phyloP scores from a whole-genome alignment of 2,888 invertebrate species.

The Congeria kusceri region DNA sequence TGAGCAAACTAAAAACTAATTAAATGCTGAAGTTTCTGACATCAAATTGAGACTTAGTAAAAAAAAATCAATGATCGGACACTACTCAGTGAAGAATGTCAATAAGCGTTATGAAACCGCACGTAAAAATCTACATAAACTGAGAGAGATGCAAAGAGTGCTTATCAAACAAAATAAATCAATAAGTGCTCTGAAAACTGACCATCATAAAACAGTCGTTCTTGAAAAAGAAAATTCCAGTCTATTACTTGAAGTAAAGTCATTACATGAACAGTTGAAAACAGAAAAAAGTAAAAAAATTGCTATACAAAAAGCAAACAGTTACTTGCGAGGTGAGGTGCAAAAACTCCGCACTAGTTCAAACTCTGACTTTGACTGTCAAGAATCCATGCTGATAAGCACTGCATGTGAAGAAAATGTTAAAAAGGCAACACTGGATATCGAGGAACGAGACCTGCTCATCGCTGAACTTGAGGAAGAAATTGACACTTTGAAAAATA shows the following conservation, averaged over 20 bases:
- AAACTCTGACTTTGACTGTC: background rate
- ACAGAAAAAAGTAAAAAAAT: slow-evolving; percentile 3
- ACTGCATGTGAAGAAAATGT: background rate
- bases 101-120: slow-evolving; percentile 11
- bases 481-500: background rate
- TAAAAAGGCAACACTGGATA: slow-evolving; percentile 3
- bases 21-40: background rate
- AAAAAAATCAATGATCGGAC: background rate
- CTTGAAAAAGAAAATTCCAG: background rate
- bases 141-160: background rate
- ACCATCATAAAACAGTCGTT: background rate
- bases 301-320: slow-evolving; percentile 8
- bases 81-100: slow-evolving; percentile 20
- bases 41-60: background rate
- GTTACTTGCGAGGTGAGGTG: background rate
- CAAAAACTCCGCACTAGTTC: background rate
- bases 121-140: background rate
- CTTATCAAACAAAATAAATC: background rate
- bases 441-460: background rate
- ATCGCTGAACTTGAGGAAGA: slow-evolving; percentile 8
- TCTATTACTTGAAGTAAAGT: background rate
- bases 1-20: background rate
- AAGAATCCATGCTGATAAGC: background rate
- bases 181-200: background rate
- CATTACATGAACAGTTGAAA: background rate